Evolutionary conservation across 2,113 vertebrate genomes (phyloP), one percentile per base, ranked within the genome.

Genomic region (Poicephalus meyeri): DNA sequence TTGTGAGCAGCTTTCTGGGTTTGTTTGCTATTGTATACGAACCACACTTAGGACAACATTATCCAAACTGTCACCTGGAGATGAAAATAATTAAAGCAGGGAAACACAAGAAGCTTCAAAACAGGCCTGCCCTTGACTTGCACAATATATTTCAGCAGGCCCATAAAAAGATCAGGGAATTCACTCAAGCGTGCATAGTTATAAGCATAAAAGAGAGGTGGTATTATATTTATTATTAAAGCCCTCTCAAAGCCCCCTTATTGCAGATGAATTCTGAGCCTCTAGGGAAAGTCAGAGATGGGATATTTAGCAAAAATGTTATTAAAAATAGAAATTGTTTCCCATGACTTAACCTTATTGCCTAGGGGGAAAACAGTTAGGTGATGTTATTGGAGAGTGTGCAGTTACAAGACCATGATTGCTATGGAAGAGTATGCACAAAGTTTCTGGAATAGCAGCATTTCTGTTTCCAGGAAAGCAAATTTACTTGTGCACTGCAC

Each of bases 301-400:
- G 95, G 95, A 91, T 96, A 96, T 96, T 96, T 96, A 96, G 95
- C 86, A 94, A 90, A 97, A 97, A 94, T 39, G 61, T 95, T 96
- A 96, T 96, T 93, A 97, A 97, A 97, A 96, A 96, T 91, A 96
- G 96, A 96, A 95, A 87, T 88, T 92, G 80, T 95, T 95, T 97
- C 95, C 89, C 86, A 83, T 64, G 91, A 78, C 77, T 97, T 97
- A 95, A 92, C 88, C 92, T 95, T 33, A 60, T 20, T 86, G 95
- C 92, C 96, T 78, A 17, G 83, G 65, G 89, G 90, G 92, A 84
- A 93, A 95, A 92, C 86, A 88, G 82, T 80, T 78, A 78, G 90
- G 86, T 64, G 80, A 76, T 74, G 83, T 84, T 91, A 60, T 39
- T 44, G 80, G 76, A 90, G 72, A 94, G 69, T 82, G 28, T 0